Evolutionary conservation across 2,113 vertebrate genomes (phyloP), one percentile per base, ranked within the genome.

Genomic region (Psammodynastes pulverulentus): DNA sequence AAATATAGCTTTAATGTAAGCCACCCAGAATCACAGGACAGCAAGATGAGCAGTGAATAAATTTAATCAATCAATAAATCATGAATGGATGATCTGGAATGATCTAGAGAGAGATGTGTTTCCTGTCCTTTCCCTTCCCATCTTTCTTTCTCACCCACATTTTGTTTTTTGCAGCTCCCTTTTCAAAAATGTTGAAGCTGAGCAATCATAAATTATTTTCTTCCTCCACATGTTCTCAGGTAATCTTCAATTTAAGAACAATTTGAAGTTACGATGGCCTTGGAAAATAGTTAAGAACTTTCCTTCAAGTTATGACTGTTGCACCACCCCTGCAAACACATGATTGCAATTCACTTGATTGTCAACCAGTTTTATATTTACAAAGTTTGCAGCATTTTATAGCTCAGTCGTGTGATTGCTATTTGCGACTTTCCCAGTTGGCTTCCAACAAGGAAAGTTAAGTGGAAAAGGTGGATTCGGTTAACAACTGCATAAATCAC

Each of bases 161-260:
- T 13, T 8, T 29, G 39, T 4, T 87, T 91, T 0, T 26, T 90
- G 34, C 54, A 53, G 89, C 4, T 92, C 43, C 91, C 84, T 53
- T 88, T 93, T 56, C 94, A 95, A 96, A 93, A 94, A 92, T 93
- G 23, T 95, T 95, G 93, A 93, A 43, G 3, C 24, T 26, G 15
- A 53, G 43, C 86, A 88, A 46, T 46, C 19, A 29, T n/a, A n/a
- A n/a, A 23, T n/a, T 84, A 19, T 34, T 52, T 52, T 4, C 8
- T 92, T 92, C 86, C 91, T 0, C 84, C 89, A 92, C 90, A 95
- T 93, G 39, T 13, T 51, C 93, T 94, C 34, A 62, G 58, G 9
- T 29, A 62, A 29, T 29, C 10, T 1, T 62, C 26, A 29, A 29
- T 10, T 12, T 62, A 62, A 62, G 26, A 62, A 62, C 26, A 62